phyloP scores from a whole-genome alignment of 92 coral and sea anemone species.

The Parazoanthus atlanticus region DNA sequence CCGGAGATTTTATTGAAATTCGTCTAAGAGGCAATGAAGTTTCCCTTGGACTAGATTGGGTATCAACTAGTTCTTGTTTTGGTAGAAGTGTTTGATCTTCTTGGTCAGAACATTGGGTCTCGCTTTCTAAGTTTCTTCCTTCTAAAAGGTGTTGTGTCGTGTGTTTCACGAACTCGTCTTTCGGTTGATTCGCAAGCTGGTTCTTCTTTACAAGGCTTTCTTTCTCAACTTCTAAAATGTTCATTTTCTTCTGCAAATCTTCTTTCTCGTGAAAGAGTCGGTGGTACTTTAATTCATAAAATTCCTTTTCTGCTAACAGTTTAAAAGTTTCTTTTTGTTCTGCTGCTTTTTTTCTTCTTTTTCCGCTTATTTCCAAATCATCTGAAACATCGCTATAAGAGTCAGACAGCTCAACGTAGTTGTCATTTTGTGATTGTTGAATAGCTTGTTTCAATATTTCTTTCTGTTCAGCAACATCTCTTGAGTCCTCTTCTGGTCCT shows the following conservation, averaged over 20 bases:
- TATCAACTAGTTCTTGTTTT: conserved; percentile 19
- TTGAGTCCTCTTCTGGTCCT: conserved; percentile 68
- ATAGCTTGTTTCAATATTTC: conserved; percentile 61
- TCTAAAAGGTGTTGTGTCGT: neutral
- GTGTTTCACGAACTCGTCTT: conserved; percentile 44
- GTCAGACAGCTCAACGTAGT: conserved; percentile 58
- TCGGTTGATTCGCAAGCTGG: conserved; percentile 47
- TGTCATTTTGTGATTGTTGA: conserved; percentile 55
- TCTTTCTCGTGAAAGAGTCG: conserved; percentile 68
- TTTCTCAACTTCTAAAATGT: conserved; percentile 70
- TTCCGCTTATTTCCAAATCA: conserved; percentile 51
- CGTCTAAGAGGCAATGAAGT: conserved; percentile 26
- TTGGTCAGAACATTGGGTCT: conserved; percentile 47
- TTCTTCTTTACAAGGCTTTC: conserved; percentile 45
- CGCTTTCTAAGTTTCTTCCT: conserved; percentile 35
- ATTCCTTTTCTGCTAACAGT: conserved; percentile 71
- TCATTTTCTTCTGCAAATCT: conserved; percentile 65
- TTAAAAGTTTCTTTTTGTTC: conserved; percentile 56
- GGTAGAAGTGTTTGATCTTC: conserved; percentile 50
- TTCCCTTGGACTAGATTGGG: conserved; percentile 22
- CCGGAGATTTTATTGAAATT: conserved; percentile 46
- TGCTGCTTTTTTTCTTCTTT: conserved; percentile 19
- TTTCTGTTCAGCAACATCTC: conserved; percentile 49
- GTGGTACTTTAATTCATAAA: conserved; percentile 60
- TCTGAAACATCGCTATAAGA: conserved; percentile 83